Base-by-base conservation (phyloP, 1,140 invertebrate genomes). In the Magallana gigas region DNA sequence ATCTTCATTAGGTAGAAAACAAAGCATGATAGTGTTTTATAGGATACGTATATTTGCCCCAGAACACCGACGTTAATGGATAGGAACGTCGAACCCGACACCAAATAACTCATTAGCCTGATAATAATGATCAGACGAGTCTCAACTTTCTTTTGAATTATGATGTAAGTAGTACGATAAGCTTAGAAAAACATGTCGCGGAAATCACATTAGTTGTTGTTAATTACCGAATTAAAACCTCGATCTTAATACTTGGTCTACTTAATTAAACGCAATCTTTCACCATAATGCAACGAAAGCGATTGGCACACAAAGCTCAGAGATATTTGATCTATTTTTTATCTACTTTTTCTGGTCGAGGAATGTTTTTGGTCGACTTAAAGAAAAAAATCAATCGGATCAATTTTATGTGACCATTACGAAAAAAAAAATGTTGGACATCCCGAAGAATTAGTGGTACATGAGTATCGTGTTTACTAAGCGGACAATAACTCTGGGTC, bases 61-160 rank as follows among this genome's bases (percentile, higher is more conserved):
- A 29, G 68, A 29, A 4, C 23, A 76, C 36, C 36, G 18, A 76
- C 68, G 36, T 29, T 76, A 76, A 76, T 76, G 68, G 68, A 12
- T 11, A 29, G 12, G 36, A 76, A 76, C 36, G 12, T 12, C 68
- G 68, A 76, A 68, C 18, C 64, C n/a, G 9, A 68, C 8, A n/a
- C 16, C 23, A 23, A 68, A 76, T 76, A 76, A 7, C 68, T 36
- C 68, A 76, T 76, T 76, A 76, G 18, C 68, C 23, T 76, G 23
- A 18, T 29, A 29, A 29, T 76, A 12, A 76, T 23, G 8, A 76
- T 36, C 68, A 76, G 18, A 76, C 12, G 23, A 29, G 23, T 76
- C 11, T 76, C 23, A 76, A 76, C 68, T 76, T 76, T 76, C 68
- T 36, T 76, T 76, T 76, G 68, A 76, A 76, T 76, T 76, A 76